These are phyloP conservation scores for Pachycephala philippinensis DNA, from an alignment of 2,113 vertebrate species.

Conservation along the genomic window DNA sequence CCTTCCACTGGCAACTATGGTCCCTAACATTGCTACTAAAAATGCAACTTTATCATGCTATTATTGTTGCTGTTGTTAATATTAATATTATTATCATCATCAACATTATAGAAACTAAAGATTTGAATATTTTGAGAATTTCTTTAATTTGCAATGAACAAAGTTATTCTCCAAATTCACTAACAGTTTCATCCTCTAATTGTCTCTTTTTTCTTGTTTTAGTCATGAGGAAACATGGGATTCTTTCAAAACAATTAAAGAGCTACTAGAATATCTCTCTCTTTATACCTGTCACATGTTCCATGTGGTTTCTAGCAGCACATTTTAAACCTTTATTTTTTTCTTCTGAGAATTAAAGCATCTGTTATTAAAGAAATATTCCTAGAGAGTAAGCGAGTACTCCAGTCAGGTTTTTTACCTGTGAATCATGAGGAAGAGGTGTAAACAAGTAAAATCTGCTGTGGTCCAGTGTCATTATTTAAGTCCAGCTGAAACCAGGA, in stretches of 20 bases:
- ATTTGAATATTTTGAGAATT: background rate
- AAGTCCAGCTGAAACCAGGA: background rate
- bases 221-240: background rate
- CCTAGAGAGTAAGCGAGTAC: background rate
- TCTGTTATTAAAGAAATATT: background rate
- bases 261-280: background rate
- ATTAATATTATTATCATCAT: background rate
- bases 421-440: background rate
- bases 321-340: background rate
- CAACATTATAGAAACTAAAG: background rate
- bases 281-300: background rate
- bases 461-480: background rate
- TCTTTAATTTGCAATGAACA: background rate
- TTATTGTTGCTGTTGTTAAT: background rate
- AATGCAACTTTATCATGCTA: background rate
- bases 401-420: background rate
- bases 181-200: fast-evolving
- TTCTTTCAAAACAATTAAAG: background rate
- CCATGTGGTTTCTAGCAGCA: background rate
- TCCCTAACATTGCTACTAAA: background rate
- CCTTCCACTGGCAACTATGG: background rate
- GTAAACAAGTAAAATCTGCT: background rate
- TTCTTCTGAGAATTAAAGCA: background rate
- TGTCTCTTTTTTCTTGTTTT: background rate
- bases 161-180: background rate